Evolutionary conservation across 2,797 vertebrate species (phyloP).

Genomic region (Dicrostonyx torquatus): DNA sequence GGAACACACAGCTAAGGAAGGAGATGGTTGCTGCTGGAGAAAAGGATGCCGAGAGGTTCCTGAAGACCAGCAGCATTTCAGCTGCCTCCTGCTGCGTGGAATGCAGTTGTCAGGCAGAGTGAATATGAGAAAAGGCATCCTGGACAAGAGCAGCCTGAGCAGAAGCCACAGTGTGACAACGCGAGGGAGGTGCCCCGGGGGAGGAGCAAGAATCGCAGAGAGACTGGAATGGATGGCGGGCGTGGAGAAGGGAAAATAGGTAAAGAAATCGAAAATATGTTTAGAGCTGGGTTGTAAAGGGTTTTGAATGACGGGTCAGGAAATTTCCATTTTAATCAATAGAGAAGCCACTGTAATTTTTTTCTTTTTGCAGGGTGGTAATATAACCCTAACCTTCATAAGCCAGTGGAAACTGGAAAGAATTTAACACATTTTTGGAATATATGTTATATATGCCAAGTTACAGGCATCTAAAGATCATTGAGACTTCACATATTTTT

Average conservation of each 20-base stretch:
- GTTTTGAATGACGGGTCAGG: conserved; percentile 2
- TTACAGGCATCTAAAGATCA: conserved; percentile 61
- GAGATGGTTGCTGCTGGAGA: background rate
- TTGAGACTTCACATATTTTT: conserved; percentile 28
- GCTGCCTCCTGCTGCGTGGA: background rate
- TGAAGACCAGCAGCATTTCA: background rate
- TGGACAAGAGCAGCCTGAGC: background rate
- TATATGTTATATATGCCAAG: conserved; percentile 18
- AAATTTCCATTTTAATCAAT: conserved; percentile 47
- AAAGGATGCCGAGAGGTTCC: background rate
- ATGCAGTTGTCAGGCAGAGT: background rate
- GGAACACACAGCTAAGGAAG: background rate
- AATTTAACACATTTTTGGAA: conserved; percentile 64
- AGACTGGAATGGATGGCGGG: background rate
- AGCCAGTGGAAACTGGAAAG: conserved; percentile 62
- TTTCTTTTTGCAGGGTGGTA: background rate
- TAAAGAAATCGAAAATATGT: background rate
- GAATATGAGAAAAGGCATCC: background rate
- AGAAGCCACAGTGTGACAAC: background rate
- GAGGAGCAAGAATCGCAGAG: background rate
- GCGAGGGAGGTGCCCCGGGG: fast-evolving
- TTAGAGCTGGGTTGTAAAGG: background rate
- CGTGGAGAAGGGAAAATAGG: background rate
- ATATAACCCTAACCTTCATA: conserved; percentile 37
- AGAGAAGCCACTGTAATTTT: background rate